Conservation (phyloP, 1,140 invertebrate species). For the Drosophila orosa region DNA sequence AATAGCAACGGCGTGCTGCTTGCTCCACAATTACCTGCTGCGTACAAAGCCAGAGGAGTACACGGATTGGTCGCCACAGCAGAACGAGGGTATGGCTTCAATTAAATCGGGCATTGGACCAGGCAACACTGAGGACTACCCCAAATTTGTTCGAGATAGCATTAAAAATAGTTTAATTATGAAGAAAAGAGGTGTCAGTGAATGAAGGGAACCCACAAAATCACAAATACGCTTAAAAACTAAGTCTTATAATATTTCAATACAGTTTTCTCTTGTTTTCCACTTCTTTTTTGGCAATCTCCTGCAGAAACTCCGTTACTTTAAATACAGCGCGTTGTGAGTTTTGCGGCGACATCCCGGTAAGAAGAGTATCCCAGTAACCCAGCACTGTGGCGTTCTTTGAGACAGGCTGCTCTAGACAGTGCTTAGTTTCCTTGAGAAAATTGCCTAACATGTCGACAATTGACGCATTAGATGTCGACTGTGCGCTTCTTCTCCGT, state of each 20-base stretch:
- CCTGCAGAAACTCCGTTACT: slow-evolving; percentile 7
- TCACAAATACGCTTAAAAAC: slow-evolving; percentile 4
- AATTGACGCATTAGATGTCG: background rate
- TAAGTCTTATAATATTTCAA: background rate
- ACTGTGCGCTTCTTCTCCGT: background rate
- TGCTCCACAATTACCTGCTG: slow-evolving; percentile 2
- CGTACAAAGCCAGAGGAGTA: slow-evolving; percentile 1
- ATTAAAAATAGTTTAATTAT: slow-evolving; percentile 10
- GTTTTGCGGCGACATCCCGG: slow-evolving; percentile 1
- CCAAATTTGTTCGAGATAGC: background rate
- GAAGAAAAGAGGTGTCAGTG: background rate
- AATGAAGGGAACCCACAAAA: background rate
- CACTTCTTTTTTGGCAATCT: slow-evolving; percentile 2
- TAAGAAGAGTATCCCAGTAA: slow-evolving; percentile 10
- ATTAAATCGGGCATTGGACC: background rate
- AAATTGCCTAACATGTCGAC: slow-evolving; percentile 10
- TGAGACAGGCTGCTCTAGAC: slow-evolving; percentile 4
- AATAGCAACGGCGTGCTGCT: slow-evolving; percentile 7
- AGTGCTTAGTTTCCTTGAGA: slow-evolving; percentile 2
- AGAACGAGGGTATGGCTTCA: background rate
- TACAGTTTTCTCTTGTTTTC: background rate
- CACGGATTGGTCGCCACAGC: background rate
- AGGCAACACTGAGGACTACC: background rate
- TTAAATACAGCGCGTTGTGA: slow-evolving; percentile 5
- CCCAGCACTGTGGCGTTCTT: slow-evolving; percentile 5